Evolutionary conservation across 2,888 invertebrate species (phyloP), one percentile per base, ranked within the genome.

Genomic region (Ptilodon capucinus): DNA sequence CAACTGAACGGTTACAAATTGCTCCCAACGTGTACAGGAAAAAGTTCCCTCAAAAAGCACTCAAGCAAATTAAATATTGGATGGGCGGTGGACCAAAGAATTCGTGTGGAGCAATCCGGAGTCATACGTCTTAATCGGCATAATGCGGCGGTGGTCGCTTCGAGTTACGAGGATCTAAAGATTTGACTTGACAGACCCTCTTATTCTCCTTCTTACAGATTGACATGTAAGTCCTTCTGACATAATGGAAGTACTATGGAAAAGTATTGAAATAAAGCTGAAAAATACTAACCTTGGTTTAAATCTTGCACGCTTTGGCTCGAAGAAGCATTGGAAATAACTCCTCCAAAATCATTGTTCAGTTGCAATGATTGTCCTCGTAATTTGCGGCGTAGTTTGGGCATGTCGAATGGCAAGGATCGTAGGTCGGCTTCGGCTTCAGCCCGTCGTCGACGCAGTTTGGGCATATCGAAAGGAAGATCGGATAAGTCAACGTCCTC

Each of bases 321-420:
- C 18, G 96, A 96, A 14, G 96, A 96, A 40, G 95, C 95, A 71
- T 95, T 96, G 5, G 96, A 96, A 42, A 94, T 94, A 57, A 93
- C 94, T 70, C 92, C 93, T 49, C 94, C 94, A 74, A 95, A 95
- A 51, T 91, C 91, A 62, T 79, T 87, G 51, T 93, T 94, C 64
- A 94, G 93, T 69, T 93, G 92, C 53, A 91, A 65, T 2, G 92
- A 92, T 54, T 92, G 88, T 56, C 94, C 94, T 58, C 96, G 92
- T 67, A 96, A 84, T 57, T 96, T 93, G 44, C 97, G 91, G 54
- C 96, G 92, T 48, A 97, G 86, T 84, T 97, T 97, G 23, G 97
- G 97, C 97, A 97, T 97, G 79, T 97, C 97, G 79, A 97, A 97
- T 47, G 97, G 97, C 74, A 97, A 91, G 77, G 97, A 94, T 57